Percentiles rank a stretch among this genome's conserved stretches.
Conservation (phyloP, 2,888 invertebrate species). For the Tipula lateralis region DNA sequence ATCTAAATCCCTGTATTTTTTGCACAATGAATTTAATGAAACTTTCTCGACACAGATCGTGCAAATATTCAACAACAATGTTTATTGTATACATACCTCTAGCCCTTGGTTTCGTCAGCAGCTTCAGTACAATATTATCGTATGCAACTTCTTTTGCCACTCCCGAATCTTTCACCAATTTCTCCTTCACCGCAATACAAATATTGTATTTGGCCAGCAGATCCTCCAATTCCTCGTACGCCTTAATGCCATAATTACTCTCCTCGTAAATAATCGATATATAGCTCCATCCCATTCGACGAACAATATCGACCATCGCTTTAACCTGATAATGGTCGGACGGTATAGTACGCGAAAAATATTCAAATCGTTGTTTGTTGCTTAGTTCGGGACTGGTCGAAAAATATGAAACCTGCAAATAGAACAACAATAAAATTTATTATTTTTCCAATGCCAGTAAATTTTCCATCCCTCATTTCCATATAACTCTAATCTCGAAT, state of each 20-base stretch:
- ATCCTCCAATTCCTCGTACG: slow-evolving; percentile 88
- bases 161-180: slow-evolving; percentile 91
- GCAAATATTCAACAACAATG: too few species aligned
- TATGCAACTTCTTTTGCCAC: slow-evolving; percentile 84
- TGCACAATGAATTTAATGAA: too few species aligned
- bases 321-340: slow-evolving; percentile 92
- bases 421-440: slow-evolving; percentile 32
- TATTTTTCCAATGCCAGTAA: background rate
- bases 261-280: slow-evolving; percentile 94
- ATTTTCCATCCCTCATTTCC: background rate
- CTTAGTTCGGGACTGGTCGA: slow-evolving; percentile 91
- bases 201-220: slow-evolving; percentile 75
- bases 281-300: slow-evolving; percentile 84
- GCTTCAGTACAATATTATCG: slow-evolving; percentile 79
- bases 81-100: slow-evolving; percentile 80
- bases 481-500: background rate
- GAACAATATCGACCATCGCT: slow-evolving; percentile 91
- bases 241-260: slow-evolving; percentile 95
- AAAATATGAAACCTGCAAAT: slow-evolving; percentile 84
- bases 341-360: slow-evolving; percentile 89
- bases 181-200: slow-evolving; percentile 92
- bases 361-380: slow-evolving; percentile 91
- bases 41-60: too few species aligned
- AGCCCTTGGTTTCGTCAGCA: slow-evolving; percentile 80
- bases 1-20: too few species aligned